Conservation (phyloP, 2,113 vertebrate species). For the Tyto alba region DNA sequence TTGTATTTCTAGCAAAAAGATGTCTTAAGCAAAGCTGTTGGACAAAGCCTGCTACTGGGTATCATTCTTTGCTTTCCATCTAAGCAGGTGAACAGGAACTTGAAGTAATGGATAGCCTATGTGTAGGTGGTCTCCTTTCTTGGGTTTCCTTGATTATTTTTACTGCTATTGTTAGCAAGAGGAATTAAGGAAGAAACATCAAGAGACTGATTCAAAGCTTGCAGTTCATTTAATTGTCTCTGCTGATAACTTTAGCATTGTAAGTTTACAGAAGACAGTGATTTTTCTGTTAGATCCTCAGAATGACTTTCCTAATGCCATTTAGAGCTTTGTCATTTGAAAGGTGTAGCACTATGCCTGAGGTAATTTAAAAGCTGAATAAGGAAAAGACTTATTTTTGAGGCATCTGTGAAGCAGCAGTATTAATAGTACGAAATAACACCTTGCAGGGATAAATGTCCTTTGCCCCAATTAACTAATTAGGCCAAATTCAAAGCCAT, state of each 20-base stretch:
- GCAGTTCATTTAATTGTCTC: not conserved
- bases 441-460: not conserved
- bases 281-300: not conserved
- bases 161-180: conserved; percentile 22
- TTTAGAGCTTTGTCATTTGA: not conserved
- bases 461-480: not conserved
- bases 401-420: not conserved
- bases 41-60: not conserved
- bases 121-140: conserved; percentile 18
- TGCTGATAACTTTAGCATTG: not conserved
- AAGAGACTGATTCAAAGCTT: not conserved
- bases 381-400: not conserved
- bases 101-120: not conserved
- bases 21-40: not conserved
- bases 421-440: not conserved
- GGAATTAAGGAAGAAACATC: not conserved
- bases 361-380: not conserved
- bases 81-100: conserved; percentile 29
- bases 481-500: not conserved
- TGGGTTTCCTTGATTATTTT: conserved; percentile 17
- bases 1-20: not conserved
- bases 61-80: not conserved
- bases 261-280: not conserved
- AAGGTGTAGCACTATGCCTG: not conserved
- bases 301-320: not conserved